Base-by-base conservation (phyloP, 1,140 invertebrate genomes). In the Marisa cornuarietis region DNA sequence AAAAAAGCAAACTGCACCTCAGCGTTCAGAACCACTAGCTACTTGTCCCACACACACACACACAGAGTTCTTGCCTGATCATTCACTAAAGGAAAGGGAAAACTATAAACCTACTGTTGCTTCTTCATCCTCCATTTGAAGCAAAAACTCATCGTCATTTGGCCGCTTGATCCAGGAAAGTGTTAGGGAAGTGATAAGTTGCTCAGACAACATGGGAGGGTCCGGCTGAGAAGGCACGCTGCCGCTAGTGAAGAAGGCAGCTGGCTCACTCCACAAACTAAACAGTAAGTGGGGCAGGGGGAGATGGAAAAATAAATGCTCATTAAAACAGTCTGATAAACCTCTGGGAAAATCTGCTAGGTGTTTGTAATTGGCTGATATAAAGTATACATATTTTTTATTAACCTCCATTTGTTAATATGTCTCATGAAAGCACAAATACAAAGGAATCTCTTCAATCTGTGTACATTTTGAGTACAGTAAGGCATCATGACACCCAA, bases 61-160 rank as follows among this genome's bases (percentile, higher is more conserved):
- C n/a, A 80, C 54, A 22, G 63, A 77, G 49, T 20, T 49, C 69
- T 78, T 72, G 83, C 85, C 86, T 4, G 31, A 42, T 42, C 31
- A 42, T 42, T 6, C 31, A 42, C 31, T 42, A 42, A 42, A 42
- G 31, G n/a, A 42, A 42, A 42, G 31, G 31, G 0, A 42, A 42
- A 42, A 42, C 1, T 42, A 14, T 14, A 58, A 58, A 58, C 54
- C 11, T 58, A 58, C 54, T 84, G 91, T 89, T 58, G 93, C 93
- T 11, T 93, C 89, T 10, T 93, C 92, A 89, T 96, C 95, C 85
- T 96, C 94, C 93, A 96, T 95, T 89, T 97, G 95, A 31, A 97
- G 91, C 31, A 93, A 93, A 87, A 95, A 97, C 78, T 94, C 93
- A 78, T 95, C 95, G 78, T 96, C 95, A 87, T 93, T 93, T 11